Percentiles rank a stretch among this genome's conserved stretches.
Evolutionary conservation across 1,140 invertebrate genomes (phyloP).

Genomic region (Drosophila willistoni): DNA sequence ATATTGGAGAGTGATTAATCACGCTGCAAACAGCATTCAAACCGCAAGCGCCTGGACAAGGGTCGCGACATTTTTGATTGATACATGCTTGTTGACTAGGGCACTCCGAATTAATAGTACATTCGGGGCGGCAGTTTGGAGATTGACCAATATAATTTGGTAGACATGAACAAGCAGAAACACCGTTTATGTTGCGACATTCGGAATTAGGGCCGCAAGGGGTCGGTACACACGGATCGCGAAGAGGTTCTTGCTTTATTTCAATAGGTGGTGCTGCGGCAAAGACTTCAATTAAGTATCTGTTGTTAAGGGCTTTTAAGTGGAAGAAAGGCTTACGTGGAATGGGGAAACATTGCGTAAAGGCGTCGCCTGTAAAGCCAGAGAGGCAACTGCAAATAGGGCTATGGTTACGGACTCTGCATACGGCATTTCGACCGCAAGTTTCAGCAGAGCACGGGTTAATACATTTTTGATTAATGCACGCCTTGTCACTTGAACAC

Average conservation of each 20-base stretch:
- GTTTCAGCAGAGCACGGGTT: conserved; percentile 87
- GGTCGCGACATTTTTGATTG: conserved; percentile 91
- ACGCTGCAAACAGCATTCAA: conserved; percentile 89
- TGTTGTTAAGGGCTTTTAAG: too few species aligned
- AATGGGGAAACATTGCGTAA: conserved; percentile 85
- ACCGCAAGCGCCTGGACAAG: conserved; percentile 93
- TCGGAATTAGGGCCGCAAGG: conserved; percentile 93
- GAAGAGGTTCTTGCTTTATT: conserved; percentile 85
- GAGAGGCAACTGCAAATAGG: conserved; percentile 87
- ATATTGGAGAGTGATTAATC: conserved; percentile 86
- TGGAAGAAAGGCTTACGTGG: conserved; percentile 84
- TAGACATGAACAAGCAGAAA: conserved; percentile 90
- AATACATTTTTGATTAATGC: conserved; percentile 88
- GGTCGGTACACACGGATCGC: conserved; percentile 90
- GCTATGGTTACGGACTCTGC: conserved; percentile 90
- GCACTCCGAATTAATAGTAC: conserved; percentile 92
- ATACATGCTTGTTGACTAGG: conserved; percentile 91
- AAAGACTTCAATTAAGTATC: background rate
- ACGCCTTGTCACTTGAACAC: conserved; percentile 86
- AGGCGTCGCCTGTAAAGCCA: conserved; percentile 88
- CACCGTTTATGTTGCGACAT: conserved; percentile 88
- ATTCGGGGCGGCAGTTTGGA: conserved; percentile 92
- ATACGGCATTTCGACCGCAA: conserved; percentile 88
- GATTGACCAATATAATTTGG: conserved; percentile 90
- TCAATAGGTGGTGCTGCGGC: conserved; percentile 86